Percentiles rank a stretch among this genome's conserved stretches.
phyloP scores from a whole-genome alignment of 2,113 vertebrate species.

The Ochotona princeps region DNA sequence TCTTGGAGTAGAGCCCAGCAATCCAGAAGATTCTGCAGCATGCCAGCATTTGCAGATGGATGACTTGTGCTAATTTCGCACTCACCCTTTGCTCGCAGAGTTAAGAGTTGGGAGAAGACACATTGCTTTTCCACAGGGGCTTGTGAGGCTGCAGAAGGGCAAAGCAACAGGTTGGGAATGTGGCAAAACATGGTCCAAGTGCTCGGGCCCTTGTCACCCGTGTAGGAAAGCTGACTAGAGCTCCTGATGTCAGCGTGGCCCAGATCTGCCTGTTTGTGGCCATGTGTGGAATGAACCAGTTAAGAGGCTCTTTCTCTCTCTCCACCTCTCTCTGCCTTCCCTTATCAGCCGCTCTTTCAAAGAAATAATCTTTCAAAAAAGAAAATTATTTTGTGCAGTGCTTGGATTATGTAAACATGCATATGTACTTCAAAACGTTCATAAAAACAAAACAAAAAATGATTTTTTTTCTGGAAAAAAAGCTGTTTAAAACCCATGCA shows the following conservation, averaged over 20 bases:
- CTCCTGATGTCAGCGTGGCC: too few relatives aligned
- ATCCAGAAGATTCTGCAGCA: background rate
- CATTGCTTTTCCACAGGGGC: background rate
- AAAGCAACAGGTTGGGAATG: background rate
- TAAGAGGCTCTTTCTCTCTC: too few relatives aligned
- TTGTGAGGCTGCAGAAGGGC: background rate
- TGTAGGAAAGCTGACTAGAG: too few relatives aligned
- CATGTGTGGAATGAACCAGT: too few relatives aligned
- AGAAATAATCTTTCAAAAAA: background rate
- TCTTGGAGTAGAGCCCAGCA: background rate
- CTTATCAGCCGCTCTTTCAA: too few relatives aligned
- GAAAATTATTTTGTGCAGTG: conserved; percentile 47
- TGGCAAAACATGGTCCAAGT: too few relatives aligned
- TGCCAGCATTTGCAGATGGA: background rate
- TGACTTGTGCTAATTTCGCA: background rate
- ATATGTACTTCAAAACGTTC: background rate
- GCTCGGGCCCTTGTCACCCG: too few relatives aligned
- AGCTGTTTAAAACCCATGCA: too few relatives aligned
- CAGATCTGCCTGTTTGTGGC: too few relatives aligned
- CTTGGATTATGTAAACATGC: background rate
- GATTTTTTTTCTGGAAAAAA: too few relatives aligned
- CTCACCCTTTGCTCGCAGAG: background rate
- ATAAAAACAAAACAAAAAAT: background rate
- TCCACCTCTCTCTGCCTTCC: too few relatives aligned
- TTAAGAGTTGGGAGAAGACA: background rate